Evolutionary conservation across 2,888 invertebrate genomes (phyloP).

Genomic region (Apotomis betuletana): DNA sequence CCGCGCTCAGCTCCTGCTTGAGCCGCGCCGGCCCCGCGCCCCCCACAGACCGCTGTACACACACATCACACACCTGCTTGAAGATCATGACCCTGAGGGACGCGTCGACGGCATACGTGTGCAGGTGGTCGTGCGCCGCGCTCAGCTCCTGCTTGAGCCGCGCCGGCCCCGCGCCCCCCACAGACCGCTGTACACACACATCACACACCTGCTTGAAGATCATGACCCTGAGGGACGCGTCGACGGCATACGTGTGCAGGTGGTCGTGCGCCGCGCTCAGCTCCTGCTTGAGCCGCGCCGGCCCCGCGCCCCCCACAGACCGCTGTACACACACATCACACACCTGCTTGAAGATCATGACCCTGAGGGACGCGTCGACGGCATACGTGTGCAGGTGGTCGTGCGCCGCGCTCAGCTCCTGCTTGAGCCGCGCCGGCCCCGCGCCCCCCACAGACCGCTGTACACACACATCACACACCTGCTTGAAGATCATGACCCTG

Average conservation of each 20-base stretch:
- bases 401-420: slow-evolving; percentile 87
- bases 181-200: too few species aligned
- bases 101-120: slow-evolving; percentile 90
- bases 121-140: slow-evolving; percentile 85
- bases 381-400: slow-evolving; percentile 88
- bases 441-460: too few species aligned
- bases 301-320: slow-evolving; percentile 74
- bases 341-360: slow-evolving; percentile 93
- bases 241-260: slow-evolving; percentile 89
- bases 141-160: slow-evolving; percentile 88
- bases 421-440: slow-evolving; percentile 87
- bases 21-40: slow-evolving; percentile 85
- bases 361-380: slow-evolving; percentile 90
- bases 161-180: slow-evolving; percentile 82
- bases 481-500: slow-evolving; percentile 92
- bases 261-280: slow-evolving; percentile 86
- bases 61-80: slow-evolving; percentile 90
- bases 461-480: too few species aligned
- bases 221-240: slow-evolving; percentile 90
- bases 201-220: slow-evolving; percentile 93
- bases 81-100: slow-evolving; percentile 93
- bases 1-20: slow-evolving; percentile 87
- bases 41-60: too few species aligned
- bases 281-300: slow-evolving; percentile 88
- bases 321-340: too few species aligned